Evolutionary conservation across 2,113 vertebrate genomes (phyloP).

Genomic region (Desmodus rotundus): DNA sequence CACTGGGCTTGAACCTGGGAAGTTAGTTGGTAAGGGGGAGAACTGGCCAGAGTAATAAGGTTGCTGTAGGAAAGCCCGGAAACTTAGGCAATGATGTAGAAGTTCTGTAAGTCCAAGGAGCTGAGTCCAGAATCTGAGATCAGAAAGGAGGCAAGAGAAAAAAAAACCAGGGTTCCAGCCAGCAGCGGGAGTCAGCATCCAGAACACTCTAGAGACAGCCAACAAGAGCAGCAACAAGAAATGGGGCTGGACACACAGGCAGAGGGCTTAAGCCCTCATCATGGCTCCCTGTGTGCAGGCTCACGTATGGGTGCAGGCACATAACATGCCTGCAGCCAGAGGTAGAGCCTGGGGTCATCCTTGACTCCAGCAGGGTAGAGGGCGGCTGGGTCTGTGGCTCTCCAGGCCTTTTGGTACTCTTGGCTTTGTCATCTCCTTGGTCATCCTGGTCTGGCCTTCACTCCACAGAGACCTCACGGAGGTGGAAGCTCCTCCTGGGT

Average conservation of each 20-base stretch:
- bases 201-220: not conserved
- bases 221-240: not conserved
- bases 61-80: not conserved
- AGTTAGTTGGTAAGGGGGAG: not conserved
- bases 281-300: not conserved
- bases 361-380: not conserved
- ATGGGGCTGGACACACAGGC: not conserved
- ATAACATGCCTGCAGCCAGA: not conserved
- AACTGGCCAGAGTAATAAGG: not conserved
- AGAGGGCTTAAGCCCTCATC: accelerated
- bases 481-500: not conserved
- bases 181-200: not conserved
- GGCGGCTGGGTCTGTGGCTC: not conserved
- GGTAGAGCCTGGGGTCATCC: not conserved
- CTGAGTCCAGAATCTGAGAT: not conserved
- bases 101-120: not conserved
- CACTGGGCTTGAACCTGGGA: not conserved
- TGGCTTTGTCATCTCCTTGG: not conserved
- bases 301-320: no score
- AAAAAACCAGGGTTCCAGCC: not conserved
- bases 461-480: not conserved
- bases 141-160: not conserved
- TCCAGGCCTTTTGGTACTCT: not conserved
- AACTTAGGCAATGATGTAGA: not conserved
- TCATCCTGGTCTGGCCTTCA: not conserved